Conservation (phyloP, 2,888 invertebrate species). For the Drosophila suboccidentalis region DNA sequence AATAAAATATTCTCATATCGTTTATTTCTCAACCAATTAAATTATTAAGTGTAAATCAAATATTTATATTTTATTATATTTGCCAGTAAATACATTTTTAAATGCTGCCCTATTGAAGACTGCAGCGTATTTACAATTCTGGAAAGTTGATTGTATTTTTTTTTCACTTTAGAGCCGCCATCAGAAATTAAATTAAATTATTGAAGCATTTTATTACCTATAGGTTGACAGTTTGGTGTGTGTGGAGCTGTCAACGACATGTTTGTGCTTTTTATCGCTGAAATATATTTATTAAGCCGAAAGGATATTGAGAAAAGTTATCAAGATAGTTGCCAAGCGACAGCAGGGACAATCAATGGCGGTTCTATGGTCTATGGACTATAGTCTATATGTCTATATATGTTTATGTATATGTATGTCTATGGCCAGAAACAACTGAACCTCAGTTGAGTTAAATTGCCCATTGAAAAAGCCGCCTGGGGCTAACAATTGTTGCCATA, state of each 20-base stretch:
- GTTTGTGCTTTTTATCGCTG: constrained; percentile 47
- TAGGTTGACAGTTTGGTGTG: constrained; percentile 9
- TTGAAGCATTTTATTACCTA: constrained; percentile 65
- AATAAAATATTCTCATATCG: neutral
- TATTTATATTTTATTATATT: neutral
- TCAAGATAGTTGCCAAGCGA: constrained; percentile 66
- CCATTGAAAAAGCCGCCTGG: constrained; percentile 73
- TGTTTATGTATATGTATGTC: constrained; percentile 1
- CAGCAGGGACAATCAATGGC: constrained; percentile 10
- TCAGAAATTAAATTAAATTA: constrained; percentile 68
- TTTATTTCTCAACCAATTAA: neutral
- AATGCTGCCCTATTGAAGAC: neutral
- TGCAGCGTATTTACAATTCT: constrained; percentile 46
- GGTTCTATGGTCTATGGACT: constrained; percentile 1
- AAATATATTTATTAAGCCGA: constrained; percentile 62
- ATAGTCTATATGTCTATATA: constrained; percentile 9
- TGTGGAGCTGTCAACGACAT: constrained; percentile 43
- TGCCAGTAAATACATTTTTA: neutral
- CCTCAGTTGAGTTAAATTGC: constrained; percentile 67
- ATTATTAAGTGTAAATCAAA: neutral
- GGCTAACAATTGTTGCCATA: constrained; percentile 72
- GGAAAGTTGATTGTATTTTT: constrained; percentile 1
- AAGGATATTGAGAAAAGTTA: constrained; percentile 69
- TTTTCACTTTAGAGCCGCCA: constrained; percentile 26
- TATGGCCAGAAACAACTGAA: constrained; percentile 55